phyloP scores from a whole-genome alignment of 2,888 invertebrate genomes.

The Noctua pronuba region DNA sequence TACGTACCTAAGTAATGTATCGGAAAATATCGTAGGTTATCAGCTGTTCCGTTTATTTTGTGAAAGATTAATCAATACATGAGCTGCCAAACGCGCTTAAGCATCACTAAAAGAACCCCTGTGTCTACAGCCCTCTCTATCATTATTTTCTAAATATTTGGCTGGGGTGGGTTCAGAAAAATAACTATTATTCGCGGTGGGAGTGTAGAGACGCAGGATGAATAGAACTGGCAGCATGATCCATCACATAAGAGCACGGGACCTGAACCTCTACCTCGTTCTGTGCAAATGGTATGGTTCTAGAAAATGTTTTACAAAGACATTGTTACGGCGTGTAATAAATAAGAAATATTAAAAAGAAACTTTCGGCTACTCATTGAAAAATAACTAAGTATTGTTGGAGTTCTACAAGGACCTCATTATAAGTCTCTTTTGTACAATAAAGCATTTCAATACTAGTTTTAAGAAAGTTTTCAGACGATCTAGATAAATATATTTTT shows the following conservation, averaged over 20 bases:
- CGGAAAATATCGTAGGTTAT: neutral
- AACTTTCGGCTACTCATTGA: neutral
- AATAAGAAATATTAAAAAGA: neutral
- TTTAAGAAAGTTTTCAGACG: constrained; percentile 4
- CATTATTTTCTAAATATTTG: too few relatives aligned
- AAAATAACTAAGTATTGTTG: neutral
- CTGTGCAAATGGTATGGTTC: too few relatives aligned
- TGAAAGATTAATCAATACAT: neutral
- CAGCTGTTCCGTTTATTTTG: neutral
- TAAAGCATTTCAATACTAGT: constrained; percentile 13
- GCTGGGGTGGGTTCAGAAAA: neutral
- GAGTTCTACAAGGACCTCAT: constrained; percentile 15
- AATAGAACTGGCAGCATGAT: neutral
- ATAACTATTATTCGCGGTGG: neutral
- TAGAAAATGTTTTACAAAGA: too few relatives aligned
- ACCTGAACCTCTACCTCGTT: too few relatives aligned
- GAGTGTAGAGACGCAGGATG: neutral
- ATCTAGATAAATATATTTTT: constrained; percentile 7
- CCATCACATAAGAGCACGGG: neutral
- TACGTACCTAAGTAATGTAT: neutral
- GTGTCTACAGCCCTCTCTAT: too few relatives aligned
- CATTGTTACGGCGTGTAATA: too few relatives aligned
- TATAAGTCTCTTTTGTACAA: constrained; percentile 10
- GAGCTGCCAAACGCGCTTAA: neutral
- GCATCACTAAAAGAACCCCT: too few relatives aligned